phyloP scores from a whole-genome alignment of 1,140 invertebrate species.

The Archegozetes longisetosus region DNA sequence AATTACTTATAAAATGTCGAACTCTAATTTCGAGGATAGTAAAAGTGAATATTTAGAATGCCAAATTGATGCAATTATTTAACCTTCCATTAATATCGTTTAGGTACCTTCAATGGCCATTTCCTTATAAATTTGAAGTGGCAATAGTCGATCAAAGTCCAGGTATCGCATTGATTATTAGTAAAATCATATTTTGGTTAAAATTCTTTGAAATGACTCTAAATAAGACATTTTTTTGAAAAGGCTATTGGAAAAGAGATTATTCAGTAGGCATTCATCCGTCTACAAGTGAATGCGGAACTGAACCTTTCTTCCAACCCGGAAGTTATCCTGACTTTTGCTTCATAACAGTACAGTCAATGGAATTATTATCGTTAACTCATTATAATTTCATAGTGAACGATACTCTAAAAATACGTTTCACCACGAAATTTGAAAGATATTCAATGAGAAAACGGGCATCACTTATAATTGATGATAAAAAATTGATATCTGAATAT shows the following conservation, averaged over 20 bases:
- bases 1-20: no score
- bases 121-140: slow-evolving; percentile 19
- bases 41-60: no score
- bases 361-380: slow-evolving; percentile 12
- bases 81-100: no score
- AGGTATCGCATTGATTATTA: not conserved
- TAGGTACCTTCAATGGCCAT: slow-evolving; percentile 20
- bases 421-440: slow-evolving; percentile 5
- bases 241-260: slow-evolving; percentile 14
- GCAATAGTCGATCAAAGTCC: slow-evolving; percentile 16
- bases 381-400: slow-evolving; percentile 13
- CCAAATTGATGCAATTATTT: no score
- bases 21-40: no score
- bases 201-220: not conserved
- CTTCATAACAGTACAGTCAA: slow-evolving; percentile 13
- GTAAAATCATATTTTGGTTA: not conserved
- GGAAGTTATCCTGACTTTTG: slow-evolving; percentile 11
- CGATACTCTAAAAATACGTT: slow-evolving; percentile 10
- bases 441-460: slow-evolving; percentile 8
- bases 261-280: slow-evolving; percentile 2
- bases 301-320: slow-evolving; percentile 12
- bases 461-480: slow-evolving; percentile 2
- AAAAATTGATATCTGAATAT: slow-evolving; percentile 16
- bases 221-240: not conserved
- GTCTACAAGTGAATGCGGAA: slow-evolving; percentile 11